Evolutionary conservation across 2,888 invertebrate species (phyloP).

Genomic region (Nebria salina): DNA sequence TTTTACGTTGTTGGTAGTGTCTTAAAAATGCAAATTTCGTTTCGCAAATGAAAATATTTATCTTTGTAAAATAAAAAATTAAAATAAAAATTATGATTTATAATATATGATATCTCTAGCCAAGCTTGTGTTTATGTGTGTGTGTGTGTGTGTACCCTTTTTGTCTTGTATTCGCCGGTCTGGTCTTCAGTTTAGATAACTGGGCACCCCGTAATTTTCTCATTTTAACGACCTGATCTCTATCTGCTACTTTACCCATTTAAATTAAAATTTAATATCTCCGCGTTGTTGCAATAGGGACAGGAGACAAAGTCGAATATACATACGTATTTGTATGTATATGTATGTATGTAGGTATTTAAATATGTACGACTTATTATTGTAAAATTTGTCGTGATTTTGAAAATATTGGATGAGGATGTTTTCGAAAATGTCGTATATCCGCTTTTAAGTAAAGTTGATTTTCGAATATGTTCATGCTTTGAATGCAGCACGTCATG

Average conservation of each 20-base stretch:
- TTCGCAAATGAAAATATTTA: not conserved
- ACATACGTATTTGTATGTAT: no score
- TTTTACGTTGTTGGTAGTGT: not conserved
- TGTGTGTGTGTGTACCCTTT: not conserved
- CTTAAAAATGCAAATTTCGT: not conserved
- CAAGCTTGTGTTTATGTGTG: not conserved
- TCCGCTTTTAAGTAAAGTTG: no score
- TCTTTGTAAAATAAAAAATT: not conserved
- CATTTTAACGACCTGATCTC: slow-evolving; percentile 16
- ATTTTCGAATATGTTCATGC: no score
- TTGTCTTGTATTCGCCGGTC: not conserved
- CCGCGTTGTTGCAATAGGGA: not conserved
- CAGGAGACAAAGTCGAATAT: no score
- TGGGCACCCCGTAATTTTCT: slow-evolving; percentile 8
- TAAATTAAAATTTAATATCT: slow-evolving; percentile 18
- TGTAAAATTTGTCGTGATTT: no score
- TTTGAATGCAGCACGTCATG: no score
- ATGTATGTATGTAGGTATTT: no score
- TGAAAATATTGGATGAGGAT: no score
- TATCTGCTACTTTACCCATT: slow-evolving; percentile 12
- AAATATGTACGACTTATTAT: no score
- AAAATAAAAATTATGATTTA: not conserved
- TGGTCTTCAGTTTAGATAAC: slow-evolving; percentile 1
- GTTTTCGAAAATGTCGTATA: no score
- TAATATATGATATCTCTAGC: not conserved